Base-by-base conservation (phyloP, 2,888 invertebrate species). In the Parasteatoda lunata region DNA sequence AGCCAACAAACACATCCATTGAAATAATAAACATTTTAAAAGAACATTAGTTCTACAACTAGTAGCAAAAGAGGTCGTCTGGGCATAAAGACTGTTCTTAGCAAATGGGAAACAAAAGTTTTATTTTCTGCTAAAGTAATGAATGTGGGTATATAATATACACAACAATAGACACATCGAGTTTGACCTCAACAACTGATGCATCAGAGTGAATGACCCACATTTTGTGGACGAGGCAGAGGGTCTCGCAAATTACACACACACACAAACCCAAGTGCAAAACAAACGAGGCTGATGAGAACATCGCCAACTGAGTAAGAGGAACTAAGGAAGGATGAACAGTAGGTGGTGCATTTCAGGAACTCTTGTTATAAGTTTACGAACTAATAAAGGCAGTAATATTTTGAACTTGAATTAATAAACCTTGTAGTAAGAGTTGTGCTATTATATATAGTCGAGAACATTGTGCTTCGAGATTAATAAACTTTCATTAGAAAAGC, bases 171-270 rank as follows among this genome's bases (percentile, higher is more conserved):
- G 80, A 73, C 47, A 48, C n/a, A 13, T 13, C 9, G 59, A 48
- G 30, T 30, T n/a, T 80, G 80, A 80, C 80, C 80, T 80, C 80
- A 45, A 65, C 13, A 51, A 30, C 51, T n/a, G 80, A 80, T 73
- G 80, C 72, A 65, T 66, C 78, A 15, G 64, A 73, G 73, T 65
- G 80, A 80, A 80, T 73, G 73, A 80, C 80, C 80, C 80, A 80
- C 49, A 80, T 80, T 73, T 65, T n/a, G 48, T 48, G 65, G 70
- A 78, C 66, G 7, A 45, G 13, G 65, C n/a, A n/a, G 45, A 48
- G 13, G 51, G 52, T 7, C 52, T 47, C 64, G 75, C 75, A 48
- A 65, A 65, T 52, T 52, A 49, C 52, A 48, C 13, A 48, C n/a
- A 59, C 30, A 78, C 64, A 70, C 70, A 70, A 64, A 70, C 9